Evolutionary conservation across 2,113 vertebrate genomes (phyloP), one percentile per base, ranked within the genome.

Genomic region (Bubalus kerabau): DNA sequence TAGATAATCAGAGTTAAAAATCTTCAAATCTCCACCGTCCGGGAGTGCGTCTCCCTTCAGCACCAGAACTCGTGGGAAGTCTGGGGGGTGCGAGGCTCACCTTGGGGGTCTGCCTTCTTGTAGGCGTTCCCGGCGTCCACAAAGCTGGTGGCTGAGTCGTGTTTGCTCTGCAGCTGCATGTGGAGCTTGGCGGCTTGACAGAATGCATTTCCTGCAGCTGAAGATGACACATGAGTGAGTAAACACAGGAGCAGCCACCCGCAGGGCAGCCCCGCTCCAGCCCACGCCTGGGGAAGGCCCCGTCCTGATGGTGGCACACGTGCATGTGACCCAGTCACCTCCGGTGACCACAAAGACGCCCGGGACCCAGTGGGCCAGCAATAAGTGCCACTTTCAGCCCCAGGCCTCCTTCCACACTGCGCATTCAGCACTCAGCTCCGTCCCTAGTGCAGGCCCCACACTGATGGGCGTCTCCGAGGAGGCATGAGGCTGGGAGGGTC

Each of bases 111-210:
- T 0, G 99, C 99, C 96, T 99, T 99, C 98, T 99, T 99, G 98
- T 99, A 99, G 56, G 99, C 99, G 0, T 99, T 99, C 5, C 99
- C 99, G 0, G 99, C 99, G 0, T 99, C 99, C 84, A 99, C 99
- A 4, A 99, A 99, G 98, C 99, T 99, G 98, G 99, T 99, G 88
- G 99, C 99, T 0, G 99, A 99, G 98, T 99, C 99, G 0, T 99
- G 99, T 92, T 99, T 99, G 99, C 99, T 99, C 98, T 99, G 99
- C 89, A 99, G 99, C 98, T 99, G 99, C 99, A 99, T 99, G 84
- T 99, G 99, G 86, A 99, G 99, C 93, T 99, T 99, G 95, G 99
- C 99, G 0, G 99, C 99, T 98, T 99, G 99, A 97, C 99, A 99
- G 95, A 99, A 99, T 0, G 99, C 99, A 36, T 98, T 99, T 87